Evolutionary conservation across 37 sponge, comb jelly and placozoan genomes (phyloP).

Genomic region (Spongia lamella): DNA sequence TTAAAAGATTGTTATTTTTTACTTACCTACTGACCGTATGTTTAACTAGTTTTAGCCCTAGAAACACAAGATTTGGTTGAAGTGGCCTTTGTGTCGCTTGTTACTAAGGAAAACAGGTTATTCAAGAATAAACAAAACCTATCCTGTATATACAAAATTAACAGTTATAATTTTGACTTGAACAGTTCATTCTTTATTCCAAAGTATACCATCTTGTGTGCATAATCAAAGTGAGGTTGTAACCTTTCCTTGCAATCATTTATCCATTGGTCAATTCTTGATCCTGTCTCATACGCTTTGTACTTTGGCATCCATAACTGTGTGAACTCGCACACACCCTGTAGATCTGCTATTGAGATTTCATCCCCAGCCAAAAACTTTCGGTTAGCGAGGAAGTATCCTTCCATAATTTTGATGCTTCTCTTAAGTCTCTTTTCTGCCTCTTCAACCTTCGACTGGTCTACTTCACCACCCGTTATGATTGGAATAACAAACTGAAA

Average conservation of each 20-base stretch:
- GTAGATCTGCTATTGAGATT: conserved; percentile 83
- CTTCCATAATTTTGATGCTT: conserved; percentile 43
- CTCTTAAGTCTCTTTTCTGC: conserved; percentile 11
- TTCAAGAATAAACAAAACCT: no score
- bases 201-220: conserved; percentile 62
- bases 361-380: conserved; percentile 67
- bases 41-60: no score
- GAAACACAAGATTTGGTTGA: no score
- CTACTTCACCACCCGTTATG: conserved; percentile 30
- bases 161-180: conserved; percentile 14
- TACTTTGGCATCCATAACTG: conserved; percentile 58
- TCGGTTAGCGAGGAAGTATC: conserved; percentile 55
- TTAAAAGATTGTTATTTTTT: no score
- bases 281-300: conserved; percentile 29
- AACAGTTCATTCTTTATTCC: conserved; percentile 47
- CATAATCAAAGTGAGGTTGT: conserved; percentile 66
- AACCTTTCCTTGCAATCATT: conserved; percentile 52
- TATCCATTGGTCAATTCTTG: conserved; percentile 63
- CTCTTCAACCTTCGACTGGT: conserved; percentile 24
- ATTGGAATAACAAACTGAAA: conserved; percentile 27
- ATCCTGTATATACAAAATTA: no score
- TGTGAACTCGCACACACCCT: conserved; percentile 74
- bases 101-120: no score
- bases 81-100: no score
- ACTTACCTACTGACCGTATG: no score